phyloP scores from a whole-genome alignment of 2,113 vertebrate species.

The Plestiodon gilberti region DNA sequence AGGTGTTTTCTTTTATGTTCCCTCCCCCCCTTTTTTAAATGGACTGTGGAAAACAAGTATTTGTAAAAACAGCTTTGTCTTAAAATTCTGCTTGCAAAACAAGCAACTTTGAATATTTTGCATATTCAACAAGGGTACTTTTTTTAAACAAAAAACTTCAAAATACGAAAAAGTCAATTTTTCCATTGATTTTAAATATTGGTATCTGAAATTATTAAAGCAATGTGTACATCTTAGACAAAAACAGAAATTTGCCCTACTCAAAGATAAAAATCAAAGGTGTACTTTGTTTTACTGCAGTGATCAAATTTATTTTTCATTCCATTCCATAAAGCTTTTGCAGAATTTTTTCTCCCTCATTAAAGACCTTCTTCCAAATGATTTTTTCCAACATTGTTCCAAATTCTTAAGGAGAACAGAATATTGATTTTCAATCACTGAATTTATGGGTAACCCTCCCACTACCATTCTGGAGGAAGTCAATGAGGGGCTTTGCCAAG shows the following conservation, averaged over 20 bases:
- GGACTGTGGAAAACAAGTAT: constrained; percentile 52
- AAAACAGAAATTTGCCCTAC: background rate
- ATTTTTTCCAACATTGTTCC: background rate
- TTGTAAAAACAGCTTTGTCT: constrained; percentile 13
- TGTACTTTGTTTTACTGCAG: background rate
- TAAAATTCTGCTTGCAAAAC: constrained; percentile 44
- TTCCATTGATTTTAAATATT: background rate
- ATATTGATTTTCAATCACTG: background rate
- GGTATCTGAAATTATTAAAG: background rate
- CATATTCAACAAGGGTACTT: background rate
- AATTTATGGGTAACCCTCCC: background rate
- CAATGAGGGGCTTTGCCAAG: background rate
- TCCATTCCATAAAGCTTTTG: background rate
- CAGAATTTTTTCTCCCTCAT: background rate
- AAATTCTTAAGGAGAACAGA: background rate
- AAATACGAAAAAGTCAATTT: background rate
- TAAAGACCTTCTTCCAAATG: background rate
- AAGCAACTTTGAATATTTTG: background rate
- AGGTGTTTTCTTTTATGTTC: constrained; percentile 85
- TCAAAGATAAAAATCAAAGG: background rate
- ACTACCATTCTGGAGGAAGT: background rate
- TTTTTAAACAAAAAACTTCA: constrained; percentile 1
- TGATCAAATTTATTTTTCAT: background rate
- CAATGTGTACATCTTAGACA: background rate
- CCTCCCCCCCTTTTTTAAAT: constrained; percentile 64